Conservation (phyloP, 2,797 vertebrate genomes). For the Hafferia zeledoni region DNA sequence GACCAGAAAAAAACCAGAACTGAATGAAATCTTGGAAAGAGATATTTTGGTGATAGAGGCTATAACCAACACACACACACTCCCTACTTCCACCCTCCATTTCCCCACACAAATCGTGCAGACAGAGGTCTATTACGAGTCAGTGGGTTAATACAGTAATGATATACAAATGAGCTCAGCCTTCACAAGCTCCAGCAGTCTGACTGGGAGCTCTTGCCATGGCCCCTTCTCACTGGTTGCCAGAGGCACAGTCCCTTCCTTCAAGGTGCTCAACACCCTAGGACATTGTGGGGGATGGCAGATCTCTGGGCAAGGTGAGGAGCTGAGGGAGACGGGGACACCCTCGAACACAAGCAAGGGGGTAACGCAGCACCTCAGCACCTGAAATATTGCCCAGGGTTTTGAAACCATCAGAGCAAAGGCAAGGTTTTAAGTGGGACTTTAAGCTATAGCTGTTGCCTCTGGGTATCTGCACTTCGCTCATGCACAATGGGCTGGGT, state of each 20-base stretch:
- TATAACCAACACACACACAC: neutral
- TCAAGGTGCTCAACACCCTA: neutral
- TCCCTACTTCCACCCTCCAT: too few species aligned
- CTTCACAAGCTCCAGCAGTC: neutral
- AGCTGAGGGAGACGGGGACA: neutral
- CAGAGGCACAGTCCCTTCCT: neutral
- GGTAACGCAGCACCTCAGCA: neutral
- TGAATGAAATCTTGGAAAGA: neutral
- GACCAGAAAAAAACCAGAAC: neutral
- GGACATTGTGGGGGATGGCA: neutral
- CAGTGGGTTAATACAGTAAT: neutral
- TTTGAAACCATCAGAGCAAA: neutral
- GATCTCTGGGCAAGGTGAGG: neutral
- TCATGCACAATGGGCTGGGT: too few species aligned
- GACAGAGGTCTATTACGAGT: neutral
- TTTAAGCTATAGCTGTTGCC: neutral
- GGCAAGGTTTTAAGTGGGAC: neutral
- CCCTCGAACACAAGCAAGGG: fast-evolving
- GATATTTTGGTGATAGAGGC: neutral
- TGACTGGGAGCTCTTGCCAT: neutral
- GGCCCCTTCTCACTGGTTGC: neutral
- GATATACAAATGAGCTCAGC: neutral
- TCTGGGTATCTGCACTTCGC: neutral
- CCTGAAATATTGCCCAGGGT: neutral
- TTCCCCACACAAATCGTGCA: neutral